Evolutionary conservation across 2,888 invertebrate genomes (phyloP), one percentile per base, ranked within the genome.

Genomic region (Cheiracanthium punctorium): DNA sequence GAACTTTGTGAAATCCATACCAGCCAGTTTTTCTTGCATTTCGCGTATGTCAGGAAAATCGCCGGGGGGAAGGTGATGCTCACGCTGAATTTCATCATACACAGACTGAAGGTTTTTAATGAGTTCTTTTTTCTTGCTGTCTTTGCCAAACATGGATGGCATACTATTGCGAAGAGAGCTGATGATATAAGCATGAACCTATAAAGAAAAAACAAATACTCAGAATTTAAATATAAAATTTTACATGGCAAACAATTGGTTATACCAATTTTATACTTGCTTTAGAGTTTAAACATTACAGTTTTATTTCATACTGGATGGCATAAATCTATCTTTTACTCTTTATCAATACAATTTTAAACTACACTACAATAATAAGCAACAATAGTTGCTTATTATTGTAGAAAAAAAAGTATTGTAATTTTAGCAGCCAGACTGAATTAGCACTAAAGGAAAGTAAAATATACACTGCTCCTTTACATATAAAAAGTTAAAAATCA

Each of bases 21-120:
- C 95, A 48, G 94, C 94, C 88, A 98, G 93, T 48, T 94, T 94
- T 89, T 96, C 96, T 92, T 93, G 97, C 98, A 99, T 98, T 92
- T 97, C 96, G 91, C 96, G 96, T n/a, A 98, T 93, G 91, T 98
- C 97, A 0, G 99, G 99, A 93, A 99, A 99, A 92, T 99, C 99
- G 2, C 99, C 99, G 0, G 97, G 96, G 0, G 98, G 98, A 90
- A 99, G 98, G 91, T 96, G 95, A 92, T 98, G 96, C 91, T 98
- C 98, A 65, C 95, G 94, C 92, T 98, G 97, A 88, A 99, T 94
- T 90, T 95, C 94, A 90, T 96, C 96, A 91, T 97, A 99, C 74
- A 97, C 95, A 91, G 95, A 95, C 28, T 96, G 96, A 88, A 99
- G 93, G 91, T 97, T 96, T 92, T 97, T 97, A 88, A 99, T 99